A percentile compares a stretch with the other conserved stretches of the same genome.
Conservation (phyloP, 2,113 vertebrate genomes). For the Hippocampus zosterae region DNA sequence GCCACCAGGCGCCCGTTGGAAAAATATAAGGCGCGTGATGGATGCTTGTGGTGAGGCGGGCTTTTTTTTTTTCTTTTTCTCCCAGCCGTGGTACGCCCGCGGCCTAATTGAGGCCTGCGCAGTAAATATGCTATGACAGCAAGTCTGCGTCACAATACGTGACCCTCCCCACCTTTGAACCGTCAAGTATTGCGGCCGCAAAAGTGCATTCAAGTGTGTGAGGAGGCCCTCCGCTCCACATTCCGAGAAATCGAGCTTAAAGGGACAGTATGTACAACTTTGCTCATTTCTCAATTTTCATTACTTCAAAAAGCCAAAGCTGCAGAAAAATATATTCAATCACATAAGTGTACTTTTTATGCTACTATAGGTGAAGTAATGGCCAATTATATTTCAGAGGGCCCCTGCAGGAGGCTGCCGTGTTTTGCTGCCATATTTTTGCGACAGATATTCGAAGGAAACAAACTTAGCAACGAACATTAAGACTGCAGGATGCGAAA, state of each 20-base stretch:
- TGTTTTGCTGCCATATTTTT: too few species aligned
- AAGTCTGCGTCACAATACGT: conserved; percentile 56
- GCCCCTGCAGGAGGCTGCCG: too few species aligned
- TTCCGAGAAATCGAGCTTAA: neutral
- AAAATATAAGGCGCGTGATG: conserved; percentile 45
- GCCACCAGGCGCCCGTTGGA: conserved; percentile 18
- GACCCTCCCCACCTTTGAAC: neutral
- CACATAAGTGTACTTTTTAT: too few species aligned
- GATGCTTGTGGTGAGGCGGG: conserved; percentile 41
- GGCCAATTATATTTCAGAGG: too few species aligned
- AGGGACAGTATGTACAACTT: too few species aligned
- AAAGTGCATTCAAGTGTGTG: neutral
- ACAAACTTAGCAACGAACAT: too few species aligned
- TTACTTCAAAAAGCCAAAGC: too few species aligned
- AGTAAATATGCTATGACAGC: conserved; percentile 52
- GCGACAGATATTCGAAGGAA: too few species aligned
- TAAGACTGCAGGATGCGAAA: too few species aligned
- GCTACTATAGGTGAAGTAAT: too few species aligned
- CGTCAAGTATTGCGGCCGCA: neutral
- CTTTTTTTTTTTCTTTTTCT: conserved; percentile 14
- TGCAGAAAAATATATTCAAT: too few species aligned
- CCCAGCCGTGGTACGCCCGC: conserved; percentile 15
- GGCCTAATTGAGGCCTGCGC: conserved; percentile 36
- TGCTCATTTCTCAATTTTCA: too few species aligned
- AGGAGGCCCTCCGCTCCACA: neutral